Base-by-base conservation (phyloP, 1,140 invertebrate species). In the Dysdera silvatica region DNA sequence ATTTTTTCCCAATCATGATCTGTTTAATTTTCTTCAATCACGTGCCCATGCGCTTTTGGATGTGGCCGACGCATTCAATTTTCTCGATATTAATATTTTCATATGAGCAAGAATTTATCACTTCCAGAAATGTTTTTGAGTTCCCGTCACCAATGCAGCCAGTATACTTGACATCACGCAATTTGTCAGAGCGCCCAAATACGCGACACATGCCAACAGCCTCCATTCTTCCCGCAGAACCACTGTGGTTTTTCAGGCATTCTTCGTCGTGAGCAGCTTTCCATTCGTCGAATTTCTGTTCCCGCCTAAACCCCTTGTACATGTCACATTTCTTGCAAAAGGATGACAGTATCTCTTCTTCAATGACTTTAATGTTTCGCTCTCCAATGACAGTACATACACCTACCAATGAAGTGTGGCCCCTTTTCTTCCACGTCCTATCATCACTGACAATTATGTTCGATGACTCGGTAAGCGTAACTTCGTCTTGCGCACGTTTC, bases 351-450 rank as follows among this genome's bases (percentile, higher is more conserved):
- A 59, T 26, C 48, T 56, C 65, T 3, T 28, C n/a, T 28, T 69
- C 68, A 29, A 69, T 16, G 12, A 69, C 64, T 58, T 62, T 61
- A 20, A 63, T 64, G 4, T 56, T 66, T 28, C 62, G 53, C 14
- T 69, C 41, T 49, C 58, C 63, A 5, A 59, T 69, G 4, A 53
- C 37, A 16, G 53, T 60, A 29, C 59, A 67, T 31, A 63, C 31
- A 24, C 67, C 63, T 57, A 69, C 62, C 20, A 67, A 56, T 1
- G 63, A 69, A 5, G 29, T 51, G 35, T 61, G 58, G 10, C 67
- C 56, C 41, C 67, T 23, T 54, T 63, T 66, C 48, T 69, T 56
- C 68, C 68, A 69, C 26, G 26, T 53, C 14, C 68, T 48, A 51
- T 68, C 54, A 35, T 68, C 18, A 43, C 51, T 53, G 5, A 66